These are phyloP conservation scores for Suillia variegata DNA, from an alignment of 2,888 invertebrate genomes.

Conservation along the genomic window DNA sequence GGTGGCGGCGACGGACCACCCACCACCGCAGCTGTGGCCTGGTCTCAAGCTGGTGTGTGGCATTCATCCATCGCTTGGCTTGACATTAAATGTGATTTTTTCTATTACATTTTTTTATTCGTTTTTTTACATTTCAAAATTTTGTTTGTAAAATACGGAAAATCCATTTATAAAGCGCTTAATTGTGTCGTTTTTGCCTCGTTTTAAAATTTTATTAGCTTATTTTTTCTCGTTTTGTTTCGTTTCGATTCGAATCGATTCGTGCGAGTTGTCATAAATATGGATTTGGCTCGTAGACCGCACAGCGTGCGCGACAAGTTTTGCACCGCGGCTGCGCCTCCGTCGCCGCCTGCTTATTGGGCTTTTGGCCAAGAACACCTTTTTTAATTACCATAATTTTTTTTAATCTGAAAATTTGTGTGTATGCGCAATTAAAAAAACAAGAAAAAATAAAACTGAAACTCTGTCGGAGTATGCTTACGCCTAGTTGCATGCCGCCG, in stretches of 20 bases:
- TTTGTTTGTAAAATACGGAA: too few species aligned
- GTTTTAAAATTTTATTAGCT: too few species aligned
- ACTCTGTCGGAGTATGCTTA: too few species aligned
- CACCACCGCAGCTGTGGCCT: neutral
- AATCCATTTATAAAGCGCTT: neutral
- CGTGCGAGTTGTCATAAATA: neutral
- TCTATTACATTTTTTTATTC: neutral
- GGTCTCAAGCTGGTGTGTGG: too few species aligned
- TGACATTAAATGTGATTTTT: neutral
- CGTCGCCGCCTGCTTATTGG: conserved; percentile 20
- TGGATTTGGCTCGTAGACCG: conserved; percentile 1
- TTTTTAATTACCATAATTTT: conserved; percentile 55
- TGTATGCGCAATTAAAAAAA: neutral
- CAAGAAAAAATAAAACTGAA: too few species aligned
- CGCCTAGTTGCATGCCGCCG: too few species aligned
- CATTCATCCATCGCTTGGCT: neutral
- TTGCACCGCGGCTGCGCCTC: too few species aligned
- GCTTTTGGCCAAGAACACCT: conserved; percentile 47
- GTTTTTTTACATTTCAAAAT: neutral
- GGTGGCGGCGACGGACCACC: neutral
- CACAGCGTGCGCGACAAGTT: neutral
- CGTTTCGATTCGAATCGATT: neutral
- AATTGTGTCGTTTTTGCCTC: too few species aligned
- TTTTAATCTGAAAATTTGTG: neutral
- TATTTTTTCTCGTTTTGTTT: too few species aligned